Base-by-base conservation (phyloP, 2,888 invertebrate species). In the Dasysyrphus tricinctus region DNA sequence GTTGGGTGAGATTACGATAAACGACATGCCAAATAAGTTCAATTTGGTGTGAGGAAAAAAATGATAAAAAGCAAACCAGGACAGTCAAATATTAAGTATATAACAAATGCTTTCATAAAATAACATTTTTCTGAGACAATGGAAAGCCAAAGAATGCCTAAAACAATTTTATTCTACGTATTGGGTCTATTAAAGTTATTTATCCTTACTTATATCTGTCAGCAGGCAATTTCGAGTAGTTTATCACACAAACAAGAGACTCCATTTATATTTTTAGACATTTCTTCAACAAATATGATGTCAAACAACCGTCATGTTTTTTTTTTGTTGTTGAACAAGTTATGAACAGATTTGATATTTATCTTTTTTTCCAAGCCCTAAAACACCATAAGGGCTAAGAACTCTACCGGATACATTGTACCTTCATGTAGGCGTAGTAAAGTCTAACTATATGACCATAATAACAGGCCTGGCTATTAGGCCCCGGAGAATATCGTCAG, bases 331-430 rank as follows among this genome's bases (percentile, higher is more conserved):
- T 19, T 8, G 16, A 24, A 16, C 81, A 85, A 77, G 81, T 78
- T 85, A 82, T 86, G 82, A 82, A 65, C 86, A 82, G 86, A 86
- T 86, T 86, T 86, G 82, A 86, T 86, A 78, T 67, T 86, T 82
- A 86, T 82, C 82, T 74, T 69, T 65, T 65, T 67, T n/a, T 67
- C 49, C 16, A 44, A 65, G 44, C 65, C 65, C n/a, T 1, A 57
- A 34, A 47, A 65, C 19, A 49, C 14, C 49, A 49, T 49, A 67
- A 47, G 67, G 49, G 32, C 67, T 37, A 51, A 32, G 24, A 32
- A 69, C 69, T 39, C 37, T 54, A 69, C 39, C 34, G 4, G 39
- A 69, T 54, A 54, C 54, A 69, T 67, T 65, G 32, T 65, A 44
- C 32, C 5, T 76, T 16, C 16, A 19, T 59, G 19, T 19, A 12